Evolutionary conservation across 2,888 invertebrate species (phyloP).

Genomic region (Hofmannophila pseudospretella): DNA sequence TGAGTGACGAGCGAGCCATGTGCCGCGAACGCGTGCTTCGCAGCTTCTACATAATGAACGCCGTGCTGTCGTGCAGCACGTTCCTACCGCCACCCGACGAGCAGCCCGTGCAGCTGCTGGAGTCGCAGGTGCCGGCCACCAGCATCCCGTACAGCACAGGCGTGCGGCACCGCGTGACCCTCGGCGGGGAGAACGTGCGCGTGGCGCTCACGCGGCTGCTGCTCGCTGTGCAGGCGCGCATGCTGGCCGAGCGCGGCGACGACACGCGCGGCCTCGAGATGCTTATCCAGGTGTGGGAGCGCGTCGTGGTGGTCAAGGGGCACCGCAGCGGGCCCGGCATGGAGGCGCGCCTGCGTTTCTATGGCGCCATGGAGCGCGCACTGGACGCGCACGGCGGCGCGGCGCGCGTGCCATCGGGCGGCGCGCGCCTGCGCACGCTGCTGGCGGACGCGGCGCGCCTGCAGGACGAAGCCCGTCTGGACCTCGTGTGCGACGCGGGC

Average conservation of each 20-base stretch:
- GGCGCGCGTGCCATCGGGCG: conserved; percentile 73
- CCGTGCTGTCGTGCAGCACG: conserved; percentile 79
- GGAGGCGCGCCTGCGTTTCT: conserved; percentile 82
- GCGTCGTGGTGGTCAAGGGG: conserved; percentile 52
- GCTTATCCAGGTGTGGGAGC: conserved; percentile 83
- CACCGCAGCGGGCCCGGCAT: conserved; percentile 64
- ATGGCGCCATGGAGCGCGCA: conserved; percentile 79
- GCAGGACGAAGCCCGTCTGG: conserved; percentile 75
- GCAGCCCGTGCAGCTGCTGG: conserved; percentile 71
- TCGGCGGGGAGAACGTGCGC: conserved; percentile 85
- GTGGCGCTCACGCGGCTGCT: conserved; percentile 78
- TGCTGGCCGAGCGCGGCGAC: conserved; percentile 83
- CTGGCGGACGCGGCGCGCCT: conserved; percentile 81
- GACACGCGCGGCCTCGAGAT: conserved; percentile 86
- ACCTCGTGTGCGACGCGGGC: conserved; percentile 59
- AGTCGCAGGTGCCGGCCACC: conserved; percentile 76
- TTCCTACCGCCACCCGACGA: conserved; percentile 86
- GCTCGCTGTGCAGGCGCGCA: conserved; percentile 79
- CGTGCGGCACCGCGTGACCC: conserved; percentile 51
- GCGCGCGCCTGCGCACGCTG: conserved; percentile 65
- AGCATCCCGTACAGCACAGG: conserved; percentile 70
- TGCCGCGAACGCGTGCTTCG: conserved; percentile 82
- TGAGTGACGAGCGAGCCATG: conserved; percentile 67
- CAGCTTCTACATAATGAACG: conserved; percentile 81
- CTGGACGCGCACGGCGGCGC: conserved; percentile 80